Evolutionary conservation across 1,140 invertebrate species (phyloP).

Genomic region (Dinoponera quadriceps): DNA sequence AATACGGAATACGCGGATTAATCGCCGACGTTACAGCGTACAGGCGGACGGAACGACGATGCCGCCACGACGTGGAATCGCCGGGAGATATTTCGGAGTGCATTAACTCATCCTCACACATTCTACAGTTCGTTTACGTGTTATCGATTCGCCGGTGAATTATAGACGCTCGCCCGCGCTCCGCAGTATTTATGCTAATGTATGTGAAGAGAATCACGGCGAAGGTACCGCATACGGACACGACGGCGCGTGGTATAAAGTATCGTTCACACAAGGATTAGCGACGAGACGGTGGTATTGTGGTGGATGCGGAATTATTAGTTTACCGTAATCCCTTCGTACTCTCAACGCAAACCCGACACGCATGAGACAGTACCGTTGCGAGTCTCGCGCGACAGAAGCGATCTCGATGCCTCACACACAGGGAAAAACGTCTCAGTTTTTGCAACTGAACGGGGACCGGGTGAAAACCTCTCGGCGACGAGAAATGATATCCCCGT

Average conservation of each 20-base stretch:
- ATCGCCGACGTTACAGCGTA: neutral
- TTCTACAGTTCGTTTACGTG: conserved; percentile 28
- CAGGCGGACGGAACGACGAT: no score
- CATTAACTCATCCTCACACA: neutral
- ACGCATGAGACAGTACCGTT: neutral
- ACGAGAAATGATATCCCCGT: no score
- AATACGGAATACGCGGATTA: neutral
- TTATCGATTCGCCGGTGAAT: conserved; percentile 41
- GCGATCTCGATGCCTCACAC: no score
- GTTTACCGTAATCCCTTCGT: conserved; percentile 1
- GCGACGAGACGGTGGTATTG: neutral
- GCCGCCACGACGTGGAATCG: neutral
- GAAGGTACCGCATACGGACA: neutral
- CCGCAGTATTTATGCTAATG: conserved; percentile 38
- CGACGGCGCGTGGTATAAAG: neutral
- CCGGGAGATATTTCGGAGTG: neutral
- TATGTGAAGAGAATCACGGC: neutral
- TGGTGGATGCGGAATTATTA: conserved; percentile 5
- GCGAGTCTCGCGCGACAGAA: no score
- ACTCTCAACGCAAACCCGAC: neutral
- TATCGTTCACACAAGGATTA: neutral
- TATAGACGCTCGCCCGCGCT: conserved; percentile 12
- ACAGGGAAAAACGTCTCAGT: no score
- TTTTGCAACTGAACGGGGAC: no score
- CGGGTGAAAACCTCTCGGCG: no score